Percentiles rank a stretch among this genome's conserved stretches.
Evolutionary conservation across 2,113 vertebrate species (phyloP).

Genomic region (Lathamus discolor): DNA sequence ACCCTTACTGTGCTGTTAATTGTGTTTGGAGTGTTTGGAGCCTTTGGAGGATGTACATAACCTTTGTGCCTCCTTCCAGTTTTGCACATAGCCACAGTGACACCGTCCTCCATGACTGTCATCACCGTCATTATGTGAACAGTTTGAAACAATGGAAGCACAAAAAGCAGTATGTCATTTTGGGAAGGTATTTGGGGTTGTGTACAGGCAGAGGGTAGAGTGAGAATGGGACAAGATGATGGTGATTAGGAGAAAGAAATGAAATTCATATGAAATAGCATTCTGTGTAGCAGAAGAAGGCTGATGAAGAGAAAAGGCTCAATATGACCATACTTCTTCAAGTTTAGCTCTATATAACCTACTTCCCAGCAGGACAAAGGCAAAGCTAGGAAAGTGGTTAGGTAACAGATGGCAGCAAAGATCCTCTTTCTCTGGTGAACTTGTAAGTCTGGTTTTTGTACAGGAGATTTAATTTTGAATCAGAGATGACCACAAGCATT

Average conservation of each 20-base stretch:
- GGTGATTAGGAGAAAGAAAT: not conserved
- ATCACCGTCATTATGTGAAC: not conserved
- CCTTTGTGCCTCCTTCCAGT: not conserved
- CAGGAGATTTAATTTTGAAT: not conserved
- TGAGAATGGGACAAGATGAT: not conserved
- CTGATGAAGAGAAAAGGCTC: not conserved
- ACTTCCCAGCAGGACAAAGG: not conserved
- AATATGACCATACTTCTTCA: not conserved
- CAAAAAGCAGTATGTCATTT: not conserved
- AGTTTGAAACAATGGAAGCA: not conserved
- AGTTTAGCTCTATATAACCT: not conserved
- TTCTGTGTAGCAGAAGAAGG: not conserved
- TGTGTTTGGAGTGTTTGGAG: not conserved
- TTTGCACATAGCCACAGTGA: not conserved
- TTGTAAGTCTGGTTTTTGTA: not conserved
- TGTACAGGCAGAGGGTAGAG: not conserved
- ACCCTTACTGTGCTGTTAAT: not conserved
- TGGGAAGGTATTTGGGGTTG: not conserved
- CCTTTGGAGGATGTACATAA: not conserved
- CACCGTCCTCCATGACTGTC: not conserved
- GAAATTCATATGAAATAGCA: not conserved
- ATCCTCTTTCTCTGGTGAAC: not conserved
- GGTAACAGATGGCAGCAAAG: not conserved
- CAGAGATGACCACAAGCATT: not conserved
- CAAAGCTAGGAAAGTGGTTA: not conserved